These are phyloP conservation scores for Littorina saxatilis DNA, from an alignment of 1,140 invertebrate species.

Conservation along the genomic window DNA sequence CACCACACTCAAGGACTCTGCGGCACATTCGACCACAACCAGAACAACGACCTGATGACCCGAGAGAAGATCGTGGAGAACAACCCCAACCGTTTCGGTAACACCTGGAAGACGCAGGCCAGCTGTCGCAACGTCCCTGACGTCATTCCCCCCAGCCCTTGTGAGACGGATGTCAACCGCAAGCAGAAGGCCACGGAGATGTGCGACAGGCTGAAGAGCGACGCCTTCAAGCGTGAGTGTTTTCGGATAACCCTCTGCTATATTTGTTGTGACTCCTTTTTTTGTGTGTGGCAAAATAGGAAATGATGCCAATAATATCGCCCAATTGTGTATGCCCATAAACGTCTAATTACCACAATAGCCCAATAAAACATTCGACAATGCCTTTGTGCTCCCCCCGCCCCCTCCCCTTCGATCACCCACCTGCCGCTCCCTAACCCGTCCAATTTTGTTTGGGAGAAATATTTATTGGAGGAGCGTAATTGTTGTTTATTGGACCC, in stretches of 20 bases:
- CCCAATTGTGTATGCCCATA: too few species aligned
- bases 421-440: too few species aligned
- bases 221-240: conserved; percentile 67
- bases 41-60: conserved; percentile 92
- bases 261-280: not conserved
- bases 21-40: conserved; percentile 91
- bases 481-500: too few species aligned
- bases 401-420: too few species aligned
- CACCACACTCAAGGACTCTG: conserved; percentile 85
- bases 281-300: too few species aligned
- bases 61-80: conserved; percentile 88
- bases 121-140: conserved; percentile 81
- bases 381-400: too few species aligned
- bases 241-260: not conserved
- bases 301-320: too few species aligned
- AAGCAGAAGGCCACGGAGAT: conserved; percentile 58
- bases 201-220: conserved; percentile 62
- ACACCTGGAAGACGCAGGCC: conserved; percentile 91
- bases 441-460: too few species aligned
- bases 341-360: too few species aligned
- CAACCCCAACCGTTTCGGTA: conserved; percentile 85
- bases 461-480: too few species aligned
- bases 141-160: conserved; percentile 49
- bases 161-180: conserved; percentile 60
- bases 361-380: too few species aligned